A percentile compares a stretch with the other conserved stretches of the same genome.
Evolutionary conservation across 2,113 vertebrate species (phyloP).

Genomic region (Plotosus lineatus): DNA sequence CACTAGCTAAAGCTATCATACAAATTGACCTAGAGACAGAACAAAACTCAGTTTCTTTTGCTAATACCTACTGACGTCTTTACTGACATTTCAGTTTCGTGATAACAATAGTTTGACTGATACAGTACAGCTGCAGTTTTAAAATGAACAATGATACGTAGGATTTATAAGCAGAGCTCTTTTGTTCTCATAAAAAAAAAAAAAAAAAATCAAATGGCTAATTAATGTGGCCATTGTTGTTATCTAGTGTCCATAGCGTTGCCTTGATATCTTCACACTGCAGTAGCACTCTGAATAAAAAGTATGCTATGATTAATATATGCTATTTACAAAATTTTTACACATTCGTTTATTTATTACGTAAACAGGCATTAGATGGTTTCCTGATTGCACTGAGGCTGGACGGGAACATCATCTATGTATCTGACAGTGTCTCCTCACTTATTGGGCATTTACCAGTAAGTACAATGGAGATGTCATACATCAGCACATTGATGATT

Average conservation of each 20-base stretch:
- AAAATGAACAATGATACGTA: not conserved
- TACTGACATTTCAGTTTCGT: not conserved
- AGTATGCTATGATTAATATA: not conserved
- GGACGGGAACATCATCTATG: slow-evolving; percentile 90
- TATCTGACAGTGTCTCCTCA: slow-evolving; percentile 83
- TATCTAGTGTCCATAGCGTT: not conserved
- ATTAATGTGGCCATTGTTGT: not conserved
- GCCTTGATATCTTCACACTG: not conserved
- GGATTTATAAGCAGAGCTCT: not conserved
- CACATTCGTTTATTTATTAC: slow-evolving; percentile 33
- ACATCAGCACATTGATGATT: not conserved
- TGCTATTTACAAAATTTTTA: not conserved
- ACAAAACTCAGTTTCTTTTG: not conserved
- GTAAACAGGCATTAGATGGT: slow-evolving; percentile 84
- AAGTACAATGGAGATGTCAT: slow-evolving; percentile 67
- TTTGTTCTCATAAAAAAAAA: not conserved
- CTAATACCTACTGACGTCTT: not conserved
- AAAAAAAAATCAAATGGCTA: not conserved
- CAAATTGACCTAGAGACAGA: not conserved
- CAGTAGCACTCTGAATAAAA: not conserved
- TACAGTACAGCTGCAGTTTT: not conserved
- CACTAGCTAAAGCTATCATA: not conserved
- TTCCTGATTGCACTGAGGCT: slow-evolving; percentile 87
- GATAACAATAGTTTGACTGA: not conserved
- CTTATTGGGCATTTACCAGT: slow-evolving; percentile 92